These are phyloP conservation scores for Squalus acanthias DNA, from an alignment of 2,797 vertebrate genomes.

Conservation along the genomic window DNA sequence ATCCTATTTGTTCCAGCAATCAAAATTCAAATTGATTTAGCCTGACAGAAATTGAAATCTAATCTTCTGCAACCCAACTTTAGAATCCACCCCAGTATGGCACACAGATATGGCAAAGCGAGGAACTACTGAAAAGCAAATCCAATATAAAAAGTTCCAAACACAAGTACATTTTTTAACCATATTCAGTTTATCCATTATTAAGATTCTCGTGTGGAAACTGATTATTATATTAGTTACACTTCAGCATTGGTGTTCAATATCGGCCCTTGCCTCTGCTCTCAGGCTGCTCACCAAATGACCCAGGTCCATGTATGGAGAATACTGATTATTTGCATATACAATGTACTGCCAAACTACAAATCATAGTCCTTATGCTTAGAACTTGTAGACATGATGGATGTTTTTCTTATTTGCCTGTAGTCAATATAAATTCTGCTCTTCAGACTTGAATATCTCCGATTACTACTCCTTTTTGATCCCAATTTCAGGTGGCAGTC, in stretches of 20 bases:
- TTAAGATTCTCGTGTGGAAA: neutral
- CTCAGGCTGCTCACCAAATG: neutral
- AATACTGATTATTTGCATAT: neutral
- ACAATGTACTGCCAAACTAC: neutral
- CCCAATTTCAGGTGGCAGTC: constrained; percentile 65
- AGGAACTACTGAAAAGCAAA: neutral
- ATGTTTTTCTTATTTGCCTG: neutral
- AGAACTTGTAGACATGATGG: neutral
- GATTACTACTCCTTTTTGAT: constrained; percentile 47
- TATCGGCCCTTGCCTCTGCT: neutral
- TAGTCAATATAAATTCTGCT: neutral
- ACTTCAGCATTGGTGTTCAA: neutral
- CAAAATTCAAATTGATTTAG: neutral
- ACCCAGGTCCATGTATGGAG: neutral
- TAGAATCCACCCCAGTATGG: neutral
- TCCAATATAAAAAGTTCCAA: neutral
- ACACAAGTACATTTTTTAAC: neutral
- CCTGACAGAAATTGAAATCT: neutral
- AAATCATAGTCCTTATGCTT: neutral
- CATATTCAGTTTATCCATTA: neutral
- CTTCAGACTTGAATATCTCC: neutral
- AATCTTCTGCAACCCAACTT: neutral
- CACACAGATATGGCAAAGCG: neutral
- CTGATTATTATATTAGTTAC: neutral
- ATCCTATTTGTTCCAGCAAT: neutral